phyloP scores from a whole-genome alignment of 1,140 invertebrate genomes.

The Trigoniulus corallinus region DNA sequence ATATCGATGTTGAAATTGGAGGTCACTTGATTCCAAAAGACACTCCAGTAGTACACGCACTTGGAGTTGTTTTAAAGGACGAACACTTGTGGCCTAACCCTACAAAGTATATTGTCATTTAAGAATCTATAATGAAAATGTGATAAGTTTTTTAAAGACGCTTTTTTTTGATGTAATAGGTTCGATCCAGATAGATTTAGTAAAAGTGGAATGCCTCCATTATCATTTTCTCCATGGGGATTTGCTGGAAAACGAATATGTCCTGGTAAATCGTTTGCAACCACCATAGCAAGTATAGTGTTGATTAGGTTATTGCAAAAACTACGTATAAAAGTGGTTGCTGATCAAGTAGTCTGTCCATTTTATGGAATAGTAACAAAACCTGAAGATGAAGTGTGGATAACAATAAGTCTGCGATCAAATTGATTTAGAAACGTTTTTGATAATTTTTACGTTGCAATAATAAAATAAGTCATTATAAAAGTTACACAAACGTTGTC shows the following conservation, averaged over 20 bases:
- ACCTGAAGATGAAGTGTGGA: conserved; percentile 23
- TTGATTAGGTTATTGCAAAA: conserved; percentile 15
- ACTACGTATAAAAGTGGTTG: conserved; percentile 19
- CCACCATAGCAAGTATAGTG: conserved; percentile 14
- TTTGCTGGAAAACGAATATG: conserved; percentile 24
- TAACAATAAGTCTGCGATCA: too few relatives aligned
- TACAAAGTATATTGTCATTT: too few relatives aligned
- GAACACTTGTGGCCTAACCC: conserved; percentile 19
- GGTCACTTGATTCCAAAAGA: conserved; percentile 21
- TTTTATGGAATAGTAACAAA: conserved; percentile 20
- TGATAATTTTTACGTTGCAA: too few relatives aligned
- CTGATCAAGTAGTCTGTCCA: conserved; percentile 19
- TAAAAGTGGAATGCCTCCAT: not conserved
- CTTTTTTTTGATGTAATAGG: conserved; percentile 3
- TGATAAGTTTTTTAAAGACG: too few relatives aligned
- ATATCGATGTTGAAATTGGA: conserved; percentile 21
- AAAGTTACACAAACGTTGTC: too few relatives aligned
- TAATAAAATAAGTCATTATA: too few relatives aligned
- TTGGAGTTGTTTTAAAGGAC: conserved; percentile 21
- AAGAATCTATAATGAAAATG: too few relatives aligned
- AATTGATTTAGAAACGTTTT: too few relatives aligned
- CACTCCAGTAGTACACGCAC: conserved; percentile 23
- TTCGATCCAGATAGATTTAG: conserved; percentile 26
- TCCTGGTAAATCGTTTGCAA: conserved; percentile 20
- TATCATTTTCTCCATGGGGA: conserved; percentile 22